Conservation (phyloP, 2,113 vertebrate species). For the Sceloporus undulatus region DNA sequence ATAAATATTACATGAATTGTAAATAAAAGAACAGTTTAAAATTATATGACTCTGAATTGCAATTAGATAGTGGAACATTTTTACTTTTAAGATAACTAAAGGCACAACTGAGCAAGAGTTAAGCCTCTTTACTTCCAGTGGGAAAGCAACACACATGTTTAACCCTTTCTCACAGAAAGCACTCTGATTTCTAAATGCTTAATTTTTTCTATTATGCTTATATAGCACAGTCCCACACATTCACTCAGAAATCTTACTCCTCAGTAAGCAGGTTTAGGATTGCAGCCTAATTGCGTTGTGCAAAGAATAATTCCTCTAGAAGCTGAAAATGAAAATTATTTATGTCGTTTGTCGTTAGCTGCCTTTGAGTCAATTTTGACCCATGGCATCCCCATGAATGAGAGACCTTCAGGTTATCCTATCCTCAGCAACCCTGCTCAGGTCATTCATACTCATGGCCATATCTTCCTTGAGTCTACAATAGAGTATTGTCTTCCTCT, state of each 20-base stretch:
- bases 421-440: no score
- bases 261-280: no score
- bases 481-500: no score
- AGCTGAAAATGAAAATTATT: background rate
- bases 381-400: no score
- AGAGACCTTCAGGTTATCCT: no score
- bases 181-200: background rate
- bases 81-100: slow-evolving; percentile 14
- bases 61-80: slow-evolving; percentile 1
- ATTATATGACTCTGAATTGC: background rate
- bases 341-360: no score
- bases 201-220: background rate
- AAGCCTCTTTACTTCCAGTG: background rate
- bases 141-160: background rate
- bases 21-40: slow-evolving; percentile 25
- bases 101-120: background rate
- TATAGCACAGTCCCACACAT: background rate
- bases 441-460: no score
- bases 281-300: slow-evolving; percentile 18
- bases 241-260: no score
- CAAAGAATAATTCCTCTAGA: background rate
- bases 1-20: slow-evolving; percentile 19
- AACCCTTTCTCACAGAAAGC: background rate
- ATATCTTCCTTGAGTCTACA: no score
- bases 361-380: no score